Percentiles rank a stretch among this genome's conserved stretches.
Evolutionary conservation across 2,888 invertebrate genomes (phyloP).

Genomic region (Sabatieria punctata): DNA sequence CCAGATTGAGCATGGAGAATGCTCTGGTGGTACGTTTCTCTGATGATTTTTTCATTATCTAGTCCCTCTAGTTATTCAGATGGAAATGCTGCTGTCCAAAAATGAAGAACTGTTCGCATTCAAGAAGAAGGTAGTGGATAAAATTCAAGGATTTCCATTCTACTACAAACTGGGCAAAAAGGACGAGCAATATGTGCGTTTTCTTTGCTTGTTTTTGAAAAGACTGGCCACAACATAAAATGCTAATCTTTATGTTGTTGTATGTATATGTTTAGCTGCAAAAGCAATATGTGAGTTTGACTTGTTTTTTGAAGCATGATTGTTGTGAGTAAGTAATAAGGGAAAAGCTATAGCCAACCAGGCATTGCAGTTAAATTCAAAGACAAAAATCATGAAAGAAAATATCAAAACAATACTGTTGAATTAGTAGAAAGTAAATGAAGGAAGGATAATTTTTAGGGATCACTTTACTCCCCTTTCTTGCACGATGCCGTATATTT

Average conservation of each 20-base stretch:
- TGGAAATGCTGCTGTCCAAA: constrained; percentile 7
- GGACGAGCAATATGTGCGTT: constrained; percentile 4
- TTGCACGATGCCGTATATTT: constrained; percentile 16
- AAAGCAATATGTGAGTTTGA: too few relatives aligned
- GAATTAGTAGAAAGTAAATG: too few relatives aligned
- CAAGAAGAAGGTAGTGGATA: constrained; percentile 15
- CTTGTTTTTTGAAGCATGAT: too few relatives aligned
- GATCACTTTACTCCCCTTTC: constrained; percentile 14
- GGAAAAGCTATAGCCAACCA: too few relatives aligned
- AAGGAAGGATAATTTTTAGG: constrained; percentile 1
- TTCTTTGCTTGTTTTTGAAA: too few relatives aligned
- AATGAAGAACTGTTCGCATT: constrained; percentile 14
- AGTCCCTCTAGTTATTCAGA: too few relatives aligned
- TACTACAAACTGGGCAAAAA: too few relatives aligned
- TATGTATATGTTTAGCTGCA: too few relatives aligned
- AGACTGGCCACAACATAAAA: too few relatives aligned
- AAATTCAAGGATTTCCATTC: constrained; percentile 16
- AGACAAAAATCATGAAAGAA: constrained; percentile 3
- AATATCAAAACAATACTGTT: too few relatives aligned
- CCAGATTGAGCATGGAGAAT: constrained; percentile 5
- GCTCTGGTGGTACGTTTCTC: constrained; percentile 2
- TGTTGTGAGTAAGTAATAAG: too few relatives aligned
- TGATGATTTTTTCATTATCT: background rate
- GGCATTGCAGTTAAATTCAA: background rate
- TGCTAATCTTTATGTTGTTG: too few relatives aligned